Base-by-base conservation (phyloP, 2,888 invertebrate genomes). In the Trissolcus japonicus region DNA sequence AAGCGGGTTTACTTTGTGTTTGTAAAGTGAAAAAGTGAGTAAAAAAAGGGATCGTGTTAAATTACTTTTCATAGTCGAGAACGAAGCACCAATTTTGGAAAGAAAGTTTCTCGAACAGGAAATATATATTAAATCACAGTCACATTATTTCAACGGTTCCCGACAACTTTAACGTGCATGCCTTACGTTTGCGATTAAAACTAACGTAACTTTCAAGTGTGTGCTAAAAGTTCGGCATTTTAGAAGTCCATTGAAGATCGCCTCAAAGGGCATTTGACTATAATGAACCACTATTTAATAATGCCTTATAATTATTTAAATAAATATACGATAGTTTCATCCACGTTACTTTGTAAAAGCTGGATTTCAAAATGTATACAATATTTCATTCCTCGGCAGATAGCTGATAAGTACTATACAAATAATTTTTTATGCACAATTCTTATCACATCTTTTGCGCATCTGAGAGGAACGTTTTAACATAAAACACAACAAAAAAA, bases 131-230 rank as follows among this genome's bases (percentile, higher is more conserved):
- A 29, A 72, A 72, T 72, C 72, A 65, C 63, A 54, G 63, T 43
- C 59, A 59, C 65, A 60, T 72, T 65, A 72, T 59, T 72, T 72
- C 72, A 46, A 65, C 59, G 54, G 25, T 55, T 65, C 51, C 60
- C 50, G 29, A n/a, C 60, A 60, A 72, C 59, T 59, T 72, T 46
- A 54, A 61, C 48, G 63, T 54, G 29, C 4, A 29, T 29, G 54
- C 72, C 46, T 72, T 65, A 60, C 55, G 60, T 53, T 72, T 17
- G 46, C 60, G 65, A 72, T 72, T 72, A 72, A 72, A 72, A 72
- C 65, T 60, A 55, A 61, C 66, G 66, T 73, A 61, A 73, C 50
- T 73, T 73, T 73, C 66, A 65, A 73, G 72, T 55, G 65, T 73
- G 72, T 73, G 65, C 60, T 73, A 54, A 60, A 73, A 73, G 72